A percentile compares a stretch with the other conserved stretches of the same genome.
These are phyloP conservation scores for Choristoneura rosaceana DNA, from an alignment of 2,888 invertebrate species.

Conservation along the genomic window DNA sequence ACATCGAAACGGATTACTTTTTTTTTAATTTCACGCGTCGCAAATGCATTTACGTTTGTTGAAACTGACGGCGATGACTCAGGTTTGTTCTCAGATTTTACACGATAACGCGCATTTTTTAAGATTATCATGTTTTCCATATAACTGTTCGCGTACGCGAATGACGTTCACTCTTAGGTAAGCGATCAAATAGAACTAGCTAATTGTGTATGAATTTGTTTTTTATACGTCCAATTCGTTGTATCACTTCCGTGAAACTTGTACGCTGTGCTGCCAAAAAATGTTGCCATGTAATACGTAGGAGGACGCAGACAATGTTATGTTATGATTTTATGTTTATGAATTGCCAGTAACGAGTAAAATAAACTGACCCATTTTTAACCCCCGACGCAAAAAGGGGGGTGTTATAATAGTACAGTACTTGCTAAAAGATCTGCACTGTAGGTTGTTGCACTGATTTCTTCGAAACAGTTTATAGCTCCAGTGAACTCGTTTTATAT, in stretches of 20 bases:
- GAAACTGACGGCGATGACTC: background rate
- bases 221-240: background rate
- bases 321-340: background rate
- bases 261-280: background rate
- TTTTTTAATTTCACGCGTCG: background rate
- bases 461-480: conserved; percentile 1
- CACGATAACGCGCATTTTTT: background rate
- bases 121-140: background rate
- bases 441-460: background rate
- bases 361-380: background rate
- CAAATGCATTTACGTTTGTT: background rate
- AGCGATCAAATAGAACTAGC: background rate
- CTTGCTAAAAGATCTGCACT: background rate
- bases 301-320: background rate
- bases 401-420: too few relatives aligned
- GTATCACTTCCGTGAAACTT: background rate
- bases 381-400: too few relatives aligned
- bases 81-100: background rate
- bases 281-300: background rate
- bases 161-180: background rate
- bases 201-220: background rate
- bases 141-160: background rate
- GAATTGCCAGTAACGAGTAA: background rate
- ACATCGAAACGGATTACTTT: background rate
- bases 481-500: background rate